A percentile compares a stretch with the other conserved stretches of the same genome.
These are phyloP conservation scores for Scelioninae gen. 1 DNA, from an alignment of 2,888 invertebrate species.

Conservation along the genomic window DNA sequence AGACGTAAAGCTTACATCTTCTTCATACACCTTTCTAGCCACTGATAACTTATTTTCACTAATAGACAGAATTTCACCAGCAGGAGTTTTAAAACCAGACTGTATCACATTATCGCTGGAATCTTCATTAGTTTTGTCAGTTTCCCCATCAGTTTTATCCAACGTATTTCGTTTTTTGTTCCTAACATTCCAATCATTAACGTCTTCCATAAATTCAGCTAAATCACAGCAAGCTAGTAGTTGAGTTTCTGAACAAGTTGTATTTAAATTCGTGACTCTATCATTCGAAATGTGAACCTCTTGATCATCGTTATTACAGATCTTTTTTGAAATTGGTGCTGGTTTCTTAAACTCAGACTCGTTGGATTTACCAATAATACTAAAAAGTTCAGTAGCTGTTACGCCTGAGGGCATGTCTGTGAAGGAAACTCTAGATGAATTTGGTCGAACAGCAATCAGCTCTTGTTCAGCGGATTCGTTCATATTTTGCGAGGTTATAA, in stretches of 20 bases:
- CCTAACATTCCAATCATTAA: constrained; percentile 38
- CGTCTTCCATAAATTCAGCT: constrained; percentile 47
- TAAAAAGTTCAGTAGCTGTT: constrained; percentile 56
- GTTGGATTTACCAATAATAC: not conserved
- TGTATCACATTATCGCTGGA: not conserved
- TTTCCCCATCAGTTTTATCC: not conserved
- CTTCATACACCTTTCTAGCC: too few species aligned
- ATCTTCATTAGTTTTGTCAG: not conserved
- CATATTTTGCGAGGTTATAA: constrained; percentile 8
- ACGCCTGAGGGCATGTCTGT: constrained; percentile 51
- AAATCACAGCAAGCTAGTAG: constrained; percentile 50
- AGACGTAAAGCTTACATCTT: too few species aligned
- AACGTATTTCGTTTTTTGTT: not conserved
- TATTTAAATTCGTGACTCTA: constrained; percentile 8
- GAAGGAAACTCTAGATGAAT: not conserved
- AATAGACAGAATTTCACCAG: too few species aligned
- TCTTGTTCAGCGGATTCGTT: constrained; percentile 58
- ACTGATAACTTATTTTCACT: too few species aligned
- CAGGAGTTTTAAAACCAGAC: too few species aligned
- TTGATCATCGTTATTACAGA: not conserved
- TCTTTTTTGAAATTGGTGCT: constrained; percentile 11
- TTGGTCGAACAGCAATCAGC: constrained; percentile 11
- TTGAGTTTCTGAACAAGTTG: constrained; percentile 47
- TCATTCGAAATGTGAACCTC: constrained; percentile 24
- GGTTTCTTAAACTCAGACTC: constrained; percentile 28